Base-by-base conservation (phyloP, 2,888 invertebrate genomes). In the Cremastinae sp. region DNA sequence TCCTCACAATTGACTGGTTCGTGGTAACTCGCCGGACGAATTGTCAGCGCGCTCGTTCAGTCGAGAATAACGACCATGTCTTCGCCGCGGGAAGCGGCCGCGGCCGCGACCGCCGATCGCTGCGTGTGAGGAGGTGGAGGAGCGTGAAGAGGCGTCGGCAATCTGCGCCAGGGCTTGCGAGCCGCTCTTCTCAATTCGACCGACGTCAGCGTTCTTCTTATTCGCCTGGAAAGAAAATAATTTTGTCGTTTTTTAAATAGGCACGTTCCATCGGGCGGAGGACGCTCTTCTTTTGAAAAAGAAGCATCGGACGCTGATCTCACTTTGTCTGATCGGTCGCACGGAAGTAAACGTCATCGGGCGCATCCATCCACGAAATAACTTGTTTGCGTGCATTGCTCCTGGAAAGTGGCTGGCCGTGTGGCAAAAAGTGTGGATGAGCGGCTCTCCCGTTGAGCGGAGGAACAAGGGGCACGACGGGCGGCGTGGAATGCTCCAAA, bases 311-410 rank as follows among this genome's bases (percentile, higher is more conserved):
- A 41, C 18, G 8, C 9, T 43, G 18, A 49, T 92, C 94, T 92
- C 91, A 97, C 98, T 96, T 98, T 91, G 96, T 96, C 84, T 93
- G 93, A 84, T 96, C 96, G 54, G 96, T 97, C 84, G 97, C 97
- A 90, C 96, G 94, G 91, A 97, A 98, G 91, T 97, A 98, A 81
- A 98, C 95, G 92, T 98, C 98, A 90, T 98, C 98, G 18, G 98
- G 98, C 72, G 98, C 98, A 91, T 98, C 98, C 95, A 97, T 97
- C 97, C 97, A 98, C 88, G 97, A 97, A 89, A 98, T 97, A 85
- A 97, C 96, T 91, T 97, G 97, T 87, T 97, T 97, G 59, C 96
- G 93, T 1, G 88, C 90, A 61, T 90, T 90, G 82, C 95, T 92
- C 95, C 96, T 85, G 94, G 97, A 91, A 94, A 97, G 83, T 94